phyloP scores from a whole-genome alignment of 2,888 invertebrate species.

The Bugula neritina region DNA sequence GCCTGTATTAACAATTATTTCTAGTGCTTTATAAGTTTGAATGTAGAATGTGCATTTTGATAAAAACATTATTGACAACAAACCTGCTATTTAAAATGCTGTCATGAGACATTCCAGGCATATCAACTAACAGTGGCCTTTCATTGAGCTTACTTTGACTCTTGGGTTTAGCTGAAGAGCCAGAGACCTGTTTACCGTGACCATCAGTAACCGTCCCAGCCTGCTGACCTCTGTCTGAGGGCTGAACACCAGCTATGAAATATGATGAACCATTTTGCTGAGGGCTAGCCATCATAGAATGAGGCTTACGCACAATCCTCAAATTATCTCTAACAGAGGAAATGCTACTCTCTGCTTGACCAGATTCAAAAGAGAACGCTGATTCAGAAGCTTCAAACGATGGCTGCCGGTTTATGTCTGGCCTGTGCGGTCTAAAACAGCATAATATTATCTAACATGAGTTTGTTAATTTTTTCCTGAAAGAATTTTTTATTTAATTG shows the following conservation, averaged over 20 bases:
- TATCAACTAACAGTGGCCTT: conserved; percentile 3
- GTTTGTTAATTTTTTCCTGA: background rate
- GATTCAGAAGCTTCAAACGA: conserved; percentile 9
- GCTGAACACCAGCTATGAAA: background rate
- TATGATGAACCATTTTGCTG: background rate
- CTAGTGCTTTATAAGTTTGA: too few relatives aligned
- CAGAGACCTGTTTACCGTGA: background rate
- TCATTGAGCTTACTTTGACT: conserved; percentile 12
- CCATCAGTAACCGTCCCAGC: background rate
- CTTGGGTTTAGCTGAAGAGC: background rate
- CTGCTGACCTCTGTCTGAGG: background rate
- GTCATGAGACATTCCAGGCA: background rate
- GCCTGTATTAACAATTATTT: too few relatives aligned
- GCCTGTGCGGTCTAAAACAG: conserved; percentile 47
- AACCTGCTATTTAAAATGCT: conserved; percentile 21
- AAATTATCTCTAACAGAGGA: background rate
- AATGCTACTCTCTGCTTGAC: background rate
- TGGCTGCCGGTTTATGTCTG: conserved; percentile 42
- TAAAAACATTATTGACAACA: too few relatives aligned
- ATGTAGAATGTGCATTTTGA: too few relatives aligned
- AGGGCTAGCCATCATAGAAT: background rate
- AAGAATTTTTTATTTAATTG: background rate
- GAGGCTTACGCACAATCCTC: conserved; percentile 10
- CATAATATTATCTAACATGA: background rate
- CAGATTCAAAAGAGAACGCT: background rate